Percentiles rank a stretch among this genome's conserved stretches.
Conservation (phyloP, 1,140 invertebrate species). For the Hestina assimilis region DNA sequence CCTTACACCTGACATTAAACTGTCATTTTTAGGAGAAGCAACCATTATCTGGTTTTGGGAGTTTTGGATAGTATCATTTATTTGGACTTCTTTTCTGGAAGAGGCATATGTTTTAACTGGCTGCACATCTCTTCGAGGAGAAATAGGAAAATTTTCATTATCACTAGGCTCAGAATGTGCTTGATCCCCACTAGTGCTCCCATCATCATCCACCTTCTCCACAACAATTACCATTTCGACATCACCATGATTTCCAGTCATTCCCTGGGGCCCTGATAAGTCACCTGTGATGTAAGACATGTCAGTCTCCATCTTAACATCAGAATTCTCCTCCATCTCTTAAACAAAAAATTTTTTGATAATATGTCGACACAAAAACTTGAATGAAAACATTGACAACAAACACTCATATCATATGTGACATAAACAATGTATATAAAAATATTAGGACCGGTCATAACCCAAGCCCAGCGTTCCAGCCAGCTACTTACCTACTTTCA, state of each 20-base stretch:
- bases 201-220: conserved; percentile 52
- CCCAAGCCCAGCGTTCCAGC: conserved; percentile 55
- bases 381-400: conserved; percentile 33
- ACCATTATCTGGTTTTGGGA: not conserved
- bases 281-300: conserved; percentile 58
- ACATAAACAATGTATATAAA: conserved; percentile 40
- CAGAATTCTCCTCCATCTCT: conserved; percentile 65
- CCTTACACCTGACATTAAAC: not conserved
- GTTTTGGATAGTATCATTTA: not conserved
- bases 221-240: conserved; percentile 58
- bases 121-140: not conserved
- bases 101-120: conserved; percentile 2
- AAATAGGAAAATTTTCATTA: not conserved
- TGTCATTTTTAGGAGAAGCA: not conserved
- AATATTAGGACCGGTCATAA: conserved; percentile 62
- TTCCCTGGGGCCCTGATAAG: conserved; percentile 43
- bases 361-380: conserved; percentile 32
- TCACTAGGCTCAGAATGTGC: not conserved
- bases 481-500: conserved; percentile 65
- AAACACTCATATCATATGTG: conserved; percentile 14
- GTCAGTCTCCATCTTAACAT: conserved; percentile 61
- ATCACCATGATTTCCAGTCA: conserved; percentile 42
- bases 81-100: not conserved
- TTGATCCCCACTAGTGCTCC: not conserved
- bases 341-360: conserved; percentile 44